Evolutionary conservation across 2,888 invertebrate genomes (phyloP), one percentile per base, ranked within the genome.

Genomic region (Pocota personata): DNA sequence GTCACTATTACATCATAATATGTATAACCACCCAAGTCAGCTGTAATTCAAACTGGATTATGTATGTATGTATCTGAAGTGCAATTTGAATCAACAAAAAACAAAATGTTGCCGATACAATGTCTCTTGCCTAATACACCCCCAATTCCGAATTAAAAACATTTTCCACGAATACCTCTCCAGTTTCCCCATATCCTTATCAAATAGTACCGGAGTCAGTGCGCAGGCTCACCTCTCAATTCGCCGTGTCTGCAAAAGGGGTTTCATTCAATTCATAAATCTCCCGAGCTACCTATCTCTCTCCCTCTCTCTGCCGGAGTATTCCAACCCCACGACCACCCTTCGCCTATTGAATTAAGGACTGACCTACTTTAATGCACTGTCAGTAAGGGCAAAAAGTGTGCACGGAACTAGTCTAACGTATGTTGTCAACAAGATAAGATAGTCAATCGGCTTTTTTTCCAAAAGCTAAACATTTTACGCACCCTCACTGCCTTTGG

Each of bases 331-430:
- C 14, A 1, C 14, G 14, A 60, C 50, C 73, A 50, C 55, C 50
- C 43, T 27, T 55, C 19, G 62, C 57, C 62, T 73, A 84, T 75
- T 75, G 69, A 79, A 84, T 79, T 86, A 60, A 80, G 76, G 86
- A 64, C 86, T 86, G 86, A 86, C 86, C 86, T 86, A 86, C 64
- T 86, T 86, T 86, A 86, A 86, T 75, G 64, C 71, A 80, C 75
- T 60, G 50, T 35, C 55, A 57, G 67, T 79, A 37, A 84, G 71
- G 79, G 58, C 66, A 66, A 57, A 69, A 69, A 43, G 43, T 35
- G 30, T 52, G 37, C 37, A 58, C 52, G 57, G 67, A 62, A 64
- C 71, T 72, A 86, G 86, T 86, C 75, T 71, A 72, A 80, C 75
- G 58, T 46, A 76, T 86, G 80, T 76, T 55, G 46, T 75, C 76